Conservation (phyloP, 2,888 invertebrate genomes). For the Caenorhabditis sp. region DNA sequence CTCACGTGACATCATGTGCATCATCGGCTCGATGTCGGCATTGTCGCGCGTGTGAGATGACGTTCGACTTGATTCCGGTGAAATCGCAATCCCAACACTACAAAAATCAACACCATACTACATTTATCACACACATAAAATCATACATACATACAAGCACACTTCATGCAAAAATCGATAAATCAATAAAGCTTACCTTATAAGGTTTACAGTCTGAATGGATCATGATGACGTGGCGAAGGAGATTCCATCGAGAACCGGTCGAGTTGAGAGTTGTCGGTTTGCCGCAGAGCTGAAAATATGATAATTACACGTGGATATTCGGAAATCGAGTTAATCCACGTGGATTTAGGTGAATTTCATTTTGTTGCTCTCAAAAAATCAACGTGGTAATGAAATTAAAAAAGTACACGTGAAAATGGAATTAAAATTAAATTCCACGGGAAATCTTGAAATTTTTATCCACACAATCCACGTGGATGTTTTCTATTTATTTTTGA, state of each 20-base stretch:
- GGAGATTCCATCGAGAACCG: constrained; percentile 53
- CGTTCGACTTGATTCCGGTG: constrained; percentile 54
- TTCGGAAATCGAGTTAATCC: neutral
- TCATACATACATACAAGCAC: neutral
- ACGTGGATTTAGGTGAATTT: too few species aligned
- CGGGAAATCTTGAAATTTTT: too few species aligned
- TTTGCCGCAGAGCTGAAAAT: constrained; percentile 49
- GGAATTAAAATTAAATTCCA: too few species aligned
- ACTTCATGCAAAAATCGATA: constrained; percentile 4
- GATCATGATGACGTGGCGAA: constrained; percentile 56
- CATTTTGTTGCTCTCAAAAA: too few species aligned
- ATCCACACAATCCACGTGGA: too few species aligned
- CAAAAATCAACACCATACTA: constrained; percentile 19
- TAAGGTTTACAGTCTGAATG: constrained; percentile 56
- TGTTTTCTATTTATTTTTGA: too few species aligned
- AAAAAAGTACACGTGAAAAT: too few species aligned
- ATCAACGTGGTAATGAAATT: too few species aligned
- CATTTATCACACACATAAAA: too few species aligned
- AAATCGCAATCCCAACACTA: constrained; percentile 56
- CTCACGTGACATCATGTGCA: constrained; percentile 53
- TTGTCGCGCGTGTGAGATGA: constrained; percentile 53
- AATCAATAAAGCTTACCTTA: constrained; percentile 24
- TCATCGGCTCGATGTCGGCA: constrained; percentile 48
- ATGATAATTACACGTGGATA: neutral
- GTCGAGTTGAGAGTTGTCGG: constrained; percentile 55